Conservation (phyloP, 2,113 vertebrate species). For the Neodon shergylaensis region DNA sequence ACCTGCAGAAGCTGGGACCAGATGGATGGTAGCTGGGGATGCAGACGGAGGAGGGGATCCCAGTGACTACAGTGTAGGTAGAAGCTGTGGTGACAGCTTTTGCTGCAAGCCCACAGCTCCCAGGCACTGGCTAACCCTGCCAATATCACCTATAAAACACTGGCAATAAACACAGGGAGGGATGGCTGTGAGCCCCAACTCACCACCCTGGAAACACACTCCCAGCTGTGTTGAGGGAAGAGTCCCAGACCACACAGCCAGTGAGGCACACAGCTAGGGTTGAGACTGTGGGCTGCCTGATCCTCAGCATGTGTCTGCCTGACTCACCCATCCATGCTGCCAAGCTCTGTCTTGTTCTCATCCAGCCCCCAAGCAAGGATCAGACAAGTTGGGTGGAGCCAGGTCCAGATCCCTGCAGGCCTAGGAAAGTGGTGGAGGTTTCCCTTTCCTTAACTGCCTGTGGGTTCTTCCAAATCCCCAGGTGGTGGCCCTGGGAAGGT, state of each 20-base stretch:
- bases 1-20: neutral
- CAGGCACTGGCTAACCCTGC: neutral
- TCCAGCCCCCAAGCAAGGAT: fast-evolving
- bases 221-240: neutral
- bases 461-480: neutral
- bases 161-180: neutral
- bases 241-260: neutral
- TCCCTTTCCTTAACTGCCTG: neutral
- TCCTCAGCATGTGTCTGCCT: neutral
- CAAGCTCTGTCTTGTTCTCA: neutral
- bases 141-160: fast-evolving
- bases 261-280: fast-evolving
- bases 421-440: neutral
- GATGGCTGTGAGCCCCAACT: neutral
- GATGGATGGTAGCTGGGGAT: neutral
- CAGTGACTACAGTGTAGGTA: fast-evolving
- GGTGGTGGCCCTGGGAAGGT: no score
- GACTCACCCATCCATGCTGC: fast-evolving
- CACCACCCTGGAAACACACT: neutral
- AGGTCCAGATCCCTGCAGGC: neutral
- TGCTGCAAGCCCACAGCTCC: neutral
- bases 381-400: neutral
- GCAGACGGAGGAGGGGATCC: fast-evolving
- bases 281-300: fast-evolving
- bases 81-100: no score